A percentile compares a stretch with the other conserved stretches of the same genome.
These are phyloP conservation scores for Oopsacas minuta DNA, from an alignment of 37 sponge, comb jelly and placozoan genomes.

Conservation along the genomic window DNA sequence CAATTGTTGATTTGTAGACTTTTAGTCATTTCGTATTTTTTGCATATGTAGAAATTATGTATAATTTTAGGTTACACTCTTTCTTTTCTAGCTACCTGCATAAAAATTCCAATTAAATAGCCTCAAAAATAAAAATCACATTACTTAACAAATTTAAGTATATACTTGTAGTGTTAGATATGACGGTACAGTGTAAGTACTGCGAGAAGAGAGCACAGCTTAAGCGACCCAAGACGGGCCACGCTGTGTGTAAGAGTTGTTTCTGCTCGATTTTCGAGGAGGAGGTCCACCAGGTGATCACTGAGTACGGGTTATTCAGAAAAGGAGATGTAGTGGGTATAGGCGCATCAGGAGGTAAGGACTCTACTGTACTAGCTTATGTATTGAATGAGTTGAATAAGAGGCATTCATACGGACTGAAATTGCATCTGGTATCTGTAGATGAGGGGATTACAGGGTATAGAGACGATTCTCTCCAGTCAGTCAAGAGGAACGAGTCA, in stretches of 20 bases:
- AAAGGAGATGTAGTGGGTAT: constrained; percentile 78
- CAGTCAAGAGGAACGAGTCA: constrained; percentile 73
- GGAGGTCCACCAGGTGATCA: constrained; percentile 82
- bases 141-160: no score
- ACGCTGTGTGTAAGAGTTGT: constrained; percentile 69
- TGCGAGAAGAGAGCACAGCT: constrained; percentile 55
- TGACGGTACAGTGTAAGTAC: constrained; percentile 36
- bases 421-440: constrained; percentile 67
- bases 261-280: constrained; percentile 71
- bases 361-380: constrained; percentile 92
- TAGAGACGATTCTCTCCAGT: constrained; percentile 91
- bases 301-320: constrained; percentile 45
- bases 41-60: no score
- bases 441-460: constrained; percentile 98
- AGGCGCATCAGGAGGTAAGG: constrained; percentile 90
- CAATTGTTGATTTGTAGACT: not conserved
- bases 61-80: no score
- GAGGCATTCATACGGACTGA: constrained; percentile 63
- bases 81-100: no score
- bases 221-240: constrained; percentile 91
- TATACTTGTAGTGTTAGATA: not conserved
- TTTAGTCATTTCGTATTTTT: no score
- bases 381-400: constrained; percentile 83
- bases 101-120: no score
- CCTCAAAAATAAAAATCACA: no score